Percentiles rank a stretch among this genome's conserved stretches.
These are phyloP conservation scores for Zapornia atra DNA, from an alignment of 2,113 vertebrate species.

Conservation along the genomic window DNA sequence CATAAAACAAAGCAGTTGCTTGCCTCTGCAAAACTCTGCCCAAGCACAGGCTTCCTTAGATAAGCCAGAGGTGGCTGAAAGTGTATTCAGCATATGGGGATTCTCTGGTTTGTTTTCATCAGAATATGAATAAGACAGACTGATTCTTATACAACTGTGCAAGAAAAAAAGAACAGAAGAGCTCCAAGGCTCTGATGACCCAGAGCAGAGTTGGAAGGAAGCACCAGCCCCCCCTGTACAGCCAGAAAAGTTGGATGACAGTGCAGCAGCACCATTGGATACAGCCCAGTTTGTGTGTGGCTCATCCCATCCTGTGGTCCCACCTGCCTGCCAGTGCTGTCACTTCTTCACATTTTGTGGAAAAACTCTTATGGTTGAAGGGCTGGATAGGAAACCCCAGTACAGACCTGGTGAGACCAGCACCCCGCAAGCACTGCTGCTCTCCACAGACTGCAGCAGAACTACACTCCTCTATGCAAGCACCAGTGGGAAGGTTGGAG, in stretches of 20 bases:
- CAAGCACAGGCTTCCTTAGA: not conserved
- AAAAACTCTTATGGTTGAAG: not conserved
- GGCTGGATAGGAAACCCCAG: not conserved
- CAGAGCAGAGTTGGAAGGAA: not conserved
- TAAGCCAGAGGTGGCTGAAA: not conserved
- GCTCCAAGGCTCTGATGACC: not conserved
- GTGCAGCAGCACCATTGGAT: not conserved
- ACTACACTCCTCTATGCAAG: rapidly evolving
- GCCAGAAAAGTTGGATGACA: not conserved
- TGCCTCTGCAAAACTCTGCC: conserved; percentile 24
- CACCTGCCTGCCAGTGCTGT: not conserved
- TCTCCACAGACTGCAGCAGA: rapidly evolving
- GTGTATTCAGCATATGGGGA: not conserved
- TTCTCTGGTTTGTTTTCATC: not conserved
- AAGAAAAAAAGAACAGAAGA: not conserved
- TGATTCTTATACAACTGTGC: not conserved
- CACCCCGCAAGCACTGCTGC: rapidly evolving
- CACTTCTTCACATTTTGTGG: not conserved
- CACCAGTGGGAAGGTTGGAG: rapidly evolving
- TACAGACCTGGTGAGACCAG: rapidly evolving
- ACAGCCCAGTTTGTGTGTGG: rapidly evolving
- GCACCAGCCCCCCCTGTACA: not conserved
- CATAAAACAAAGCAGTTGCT: conserved; percentile 39
- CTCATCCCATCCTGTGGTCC: rapidly evolving
- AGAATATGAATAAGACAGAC: not conserved